A percentile compares a stretch with the other conserved stretches of the same genome.
Conservation (phyloP, 2,888 invertebrate genomes). For the Pammene fasciana region DNA sequence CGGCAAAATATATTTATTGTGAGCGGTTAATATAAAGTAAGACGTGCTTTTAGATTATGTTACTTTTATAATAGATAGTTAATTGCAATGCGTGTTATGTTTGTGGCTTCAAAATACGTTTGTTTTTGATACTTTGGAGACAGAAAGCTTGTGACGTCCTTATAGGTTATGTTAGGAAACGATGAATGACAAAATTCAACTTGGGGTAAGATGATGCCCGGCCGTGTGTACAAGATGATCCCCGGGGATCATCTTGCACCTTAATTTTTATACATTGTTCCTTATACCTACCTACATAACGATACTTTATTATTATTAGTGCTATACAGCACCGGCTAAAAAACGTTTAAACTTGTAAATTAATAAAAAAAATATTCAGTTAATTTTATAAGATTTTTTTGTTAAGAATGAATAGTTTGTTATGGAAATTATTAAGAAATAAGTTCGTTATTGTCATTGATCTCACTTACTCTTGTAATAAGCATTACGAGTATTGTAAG, state of each 20-base stretch:
- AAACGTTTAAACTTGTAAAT: no score
- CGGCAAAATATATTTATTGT: neutral
- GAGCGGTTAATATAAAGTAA: neutral
- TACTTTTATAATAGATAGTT: slow-evolving; percentile 23
- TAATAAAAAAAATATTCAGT: no score
- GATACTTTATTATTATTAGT: no score
- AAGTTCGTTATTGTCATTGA: no score
- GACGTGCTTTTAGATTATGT: neutral
- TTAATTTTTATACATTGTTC: neutral
- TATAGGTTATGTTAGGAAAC: slow-evolving; percentile 35
- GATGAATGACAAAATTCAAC: slow-evolving; percentile 30
- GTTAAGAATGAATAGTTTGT: no score
- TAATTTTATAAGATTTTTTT: no score
- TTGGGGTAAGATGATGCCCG: slow-evolving; percentile 32
- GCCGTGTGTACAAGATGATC: slow-evolving; percentile 18
- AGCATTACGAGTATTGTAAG: no score
- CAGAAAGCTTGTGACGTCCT: slow-evolving; percentile 20
- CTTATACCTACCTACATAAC: neutral
- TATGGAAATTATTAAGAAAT: no score
- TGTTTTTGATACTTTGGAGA: slow-evolving; percentile 27
- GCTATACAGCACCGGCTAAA: no score
- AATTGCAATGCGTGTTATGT: slow-evolving; percentile 15
- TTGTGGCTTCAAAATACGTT: slow-evolving; percentile 22
- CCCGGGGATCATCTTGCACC: slow-evolving; percentile 1
- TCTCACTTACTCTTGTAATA: no score